Evolutionary conservation across 2,888 invertebrate genomes (phyloP).

Genomic region (Oscheius sp.): DNA sequence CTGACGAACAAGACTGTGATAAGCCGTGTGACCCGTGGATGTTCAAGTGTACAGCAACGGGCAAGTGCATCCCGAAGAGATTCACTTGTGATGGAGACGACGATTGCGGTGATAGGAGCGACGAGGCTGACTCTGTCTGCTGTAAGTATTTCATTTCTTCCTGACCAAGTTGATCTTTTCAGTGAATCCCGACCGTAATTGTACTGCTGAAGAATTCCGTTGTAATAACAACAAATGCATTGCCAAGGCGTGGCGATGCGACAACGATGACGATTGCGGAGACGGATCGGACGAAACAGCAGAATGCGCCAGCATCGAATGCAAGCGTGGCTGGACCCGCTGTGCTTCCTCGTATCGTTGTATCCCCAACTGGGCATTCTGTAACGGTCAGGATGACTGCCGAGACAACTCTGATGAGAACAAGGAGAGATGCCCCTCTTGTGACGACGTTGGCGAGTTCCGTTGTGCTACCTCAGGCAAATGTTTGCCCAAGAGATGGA

Average conservation of each 20-base stretch:
- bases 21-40: conserved; percentile 73
- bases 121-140: conserved; percentile 83
- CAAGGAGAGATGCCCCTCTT: conserved; percentile 79
- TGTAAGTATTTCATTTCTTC: conserved; percentile 75
- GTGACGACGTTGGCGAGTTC: conserved; percentile 89
- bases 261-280: conserved; percentile 93
- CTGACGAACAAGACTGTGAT: conserved; percentile 72
- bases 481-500: conserved; percentile 83
- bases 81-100: conserved; percentile 80
- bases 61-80: conserved; percentile 81
- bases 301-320: conserved; percentile 91
- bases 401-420: conserved; percentile 89
- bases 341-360: conserved; percentile 84
- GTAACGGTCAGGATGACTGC: conserved; percentile 93
- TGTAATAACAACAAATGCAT: conserved; percentile 93
- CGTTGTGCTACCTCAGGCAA: conserved; percentile 79
- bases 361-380: conserved; percentile 97
- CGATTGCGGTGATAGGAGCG: conserved; percentile 91
- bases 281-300: conserved; percentile 94
- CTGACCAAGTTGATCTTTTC: not conserved
- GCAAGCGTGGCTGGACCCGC: conserved; percentile 79
- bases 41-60: conserved; percentile 76
- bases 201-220: conserved; percentile 89
- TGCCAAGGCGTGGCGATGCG: conserved; percentile 79
- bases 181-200: conserved; percentile 79